Base-by-base conservation (phyloP, 2,888 invertebrate species). In the Phortica okadai region DNA sequence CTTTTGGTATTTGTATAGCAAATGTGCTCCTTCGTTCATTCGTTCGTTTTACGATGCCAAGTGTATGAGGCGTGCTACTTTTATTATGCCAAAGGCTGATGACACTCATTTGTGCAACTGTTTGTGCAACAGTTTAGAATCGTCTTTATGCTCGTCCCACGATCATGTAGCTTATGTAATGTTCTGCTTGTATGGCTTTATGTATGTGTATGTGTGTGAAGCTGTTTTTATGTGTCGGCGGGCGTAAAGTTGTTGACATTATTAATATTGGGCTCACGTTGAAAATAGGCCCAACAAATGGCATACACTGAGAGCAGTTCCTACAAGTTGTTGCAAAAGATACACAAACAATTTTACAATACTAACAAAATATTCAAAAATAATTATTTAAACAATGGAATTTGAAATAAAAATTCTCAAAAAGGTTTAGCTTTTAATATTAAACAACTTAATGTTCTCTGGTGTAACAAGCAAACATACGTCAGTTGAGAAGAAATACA, bases 141-240 rank as follows among this genome's bases (percentile, higher is more conserved):
- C 6, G 50, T 50, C 45, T 21, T 33, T 33, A 33, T 33, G 33
- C 33, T 33, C 33, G 33, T 1, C 33, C 50, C 59, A 42, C 25
- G 54, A 33, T 54, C 21, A 33, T 16, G 70, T 25, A n/a, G 25
- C 21, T 42, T 42, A 41, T 33, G 33, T 33, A 4, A 33, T 1
- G 33, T 5, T 33, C 3, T 33, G 33, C 33, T 5, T 33, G 33
- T 33, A 69, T 69, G 44, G 44, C 54, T n/a, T 50, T 21, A 4
- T 54, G 75, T 50, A 50, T 58, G 42, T 54, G 59, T 76, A 76
- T 76, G 79, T 78, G 77, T 62, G 56, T 64, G 62, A 33, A 42
- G 62, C 10, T 62, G 62, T 25, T 16, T 62, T 62, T 62, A 72
- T 72, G 70, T 45, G 45, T 62, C n/a, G 10, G 25, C 25, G 41